Evolutionary conservation across 2,113 vertebrate species (phyloP), one percentile per base, ranked within the genome.

Genomic region (Gallinago jamesoni): DNA sequence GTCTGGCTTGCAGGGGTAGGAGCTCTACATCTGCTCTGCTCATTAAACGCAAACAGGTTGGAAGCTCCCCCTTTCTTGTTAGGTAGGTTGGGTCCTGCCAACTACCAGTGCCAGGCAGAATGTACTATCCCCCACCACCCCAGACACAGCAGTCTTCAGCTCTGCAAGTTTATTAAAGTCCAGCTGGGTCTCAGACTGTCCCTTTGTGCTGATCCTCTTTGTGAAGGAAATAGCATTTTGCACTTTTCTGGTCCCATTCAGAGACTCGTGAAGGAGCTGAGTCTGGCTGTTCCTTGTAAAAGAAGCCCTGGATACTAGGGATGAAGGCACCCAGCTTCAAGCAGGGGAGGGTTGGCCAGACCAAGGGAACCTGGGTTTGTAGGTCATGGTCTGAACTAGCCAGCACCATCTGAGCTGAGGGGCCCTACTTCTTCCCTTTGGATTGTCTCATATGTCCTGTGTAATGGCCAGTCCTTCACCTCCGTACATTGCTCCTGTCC

Each of bases 101-200:
- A 53, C 33, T 30, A 52, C 1, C 1, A 53, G 67, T 0, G 1
- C 33, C 37, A 8, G 25, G 28, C 45, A 60, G 74, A 15, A 3
- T 8, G 33, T 21, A 7, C 19, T 43, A 43, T 43, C 30, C 30
- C 24, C 33, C 45, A 12, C 6, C 3, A 15, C 15, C 20, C 24
- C 31, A 30, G 37, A 73, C 15, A 59, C 43, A 30, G 52, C 2
- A 2, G 52, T 18, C 14, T 41, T 48, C 4, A 1, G n/a, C 47
- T 62, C 48, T 41, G n/a, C 39, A 55, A 41, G 47, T 30, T 75
- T 30, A 27, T 79, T 24, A 35, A 50, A 90, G 57, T 35, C 48
- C 43, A 66, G 39, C 23, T 60, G 53, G 28, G 72, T 67, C 20
- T 74, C 68, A 41, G 67, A n/a, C 13, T 39, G 28, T 39, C 60